phyloP scores from a whole-genome alignment of 1,140 invertebrate species.

The Saxidomus purpurata region DNA sequence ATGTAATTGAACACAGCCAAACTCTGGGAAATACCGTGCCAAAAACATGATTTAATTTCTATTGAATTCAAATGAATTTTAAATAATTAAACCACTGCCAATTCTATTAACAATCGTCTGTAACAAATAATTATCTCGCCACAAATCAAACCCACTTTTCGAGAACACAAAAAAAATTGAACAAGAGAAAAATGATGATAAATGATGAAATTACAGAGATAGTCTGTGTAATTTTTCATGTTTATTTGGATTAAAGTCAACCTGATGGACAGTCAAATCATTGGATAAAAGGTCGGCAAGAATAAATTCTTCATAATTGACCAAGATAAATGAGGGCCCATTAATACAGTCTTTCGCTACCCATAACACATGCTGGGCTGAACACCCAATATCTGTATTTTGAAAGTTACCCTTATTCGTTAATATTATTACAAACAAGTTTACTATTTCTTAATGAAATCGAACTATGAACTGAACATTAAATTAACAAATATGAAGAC shows the following conservation, averaged over 20 bases:
- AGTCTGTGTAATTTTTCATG: constrained; percentile 56
- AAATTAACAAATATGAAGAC: too few relatives aligned
- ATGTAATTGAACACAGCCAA: too few relatives aligned
- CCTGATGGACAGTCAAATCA: constrained; percentile 33
- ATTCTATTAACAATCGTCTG: not conserved
- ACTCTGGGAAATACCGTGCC: too few relatives aligned
- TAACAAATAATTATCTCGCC: not conserved
- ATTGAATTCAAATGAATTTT: too few relatives aligned
- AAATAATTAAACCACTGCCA: constrained; percentile 16
- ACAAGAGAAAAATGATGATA: constrained; percentile 51
- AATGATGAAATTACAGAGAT: constrained; percentile 57
- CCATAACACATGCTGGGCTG: not conserved
- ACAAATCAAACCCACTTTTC: not conserved
- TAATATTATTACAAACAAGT: too few relatives aligned
- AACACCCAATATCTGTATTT: not conserved
- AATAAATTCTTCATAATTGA: constrained; percentile 42
- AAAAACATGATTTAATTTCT: too few relatives aligned
- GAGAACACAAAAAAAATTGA: not conserved
- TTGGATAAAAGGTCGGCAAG: not conserved
- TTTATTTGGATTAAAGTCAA: constrained; percentile 53
- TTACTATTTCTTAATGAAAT: too few relatives aligned
- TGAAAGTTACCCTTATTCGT: not conserved
- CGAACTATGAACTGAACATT: too few relatives aligned
- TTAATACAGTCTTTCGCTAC: not conserved
- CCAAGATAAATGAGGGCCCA: constrained; percentile 42